These are phyloP conservation scores for Pristionchus arcanus DNA, from an alignment of 2,888 invertebrate species.

Conservation along the genomic window DNA sequence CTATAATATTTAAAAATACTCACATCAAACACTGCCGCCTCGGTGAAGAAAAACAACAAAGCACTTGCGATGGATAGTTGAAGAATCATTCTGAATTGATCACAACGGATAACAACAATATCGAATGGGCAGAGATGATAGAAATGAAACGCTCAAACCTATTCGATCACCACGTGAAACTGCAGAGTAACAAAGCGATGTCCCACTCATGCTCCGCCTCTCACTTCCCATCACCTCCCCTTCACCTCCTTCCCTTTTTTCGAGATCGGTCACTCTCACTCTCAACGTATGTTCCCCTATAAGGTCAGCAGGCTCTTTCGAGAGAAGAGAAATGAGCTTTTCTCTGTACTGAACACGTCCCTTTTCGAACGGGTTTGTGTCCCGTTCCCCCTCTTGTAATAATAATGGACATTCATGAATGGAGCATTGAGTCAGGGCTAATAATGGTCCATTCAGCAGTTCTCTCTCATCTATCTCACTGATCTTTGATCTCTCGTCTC, in stretches of 20 bases:
- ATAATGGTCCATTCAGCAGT: not conserved
- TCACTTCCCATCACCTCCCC: not conserved
- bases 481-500: not conserved
- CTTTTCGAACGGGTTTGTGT: conserved; percentile 3
- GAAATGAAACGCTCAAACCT: not conserved
- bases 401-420: conserved; percentile 18
- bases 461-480: not conserved
- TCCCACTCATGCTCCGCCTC: not conserved
- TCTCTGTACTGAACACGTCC: conserved; percentile 17
- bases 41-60: not conserved
- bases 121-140: not conserved
- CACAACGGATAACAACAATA: not conserved
- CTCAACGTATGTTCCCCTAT: not conserved
- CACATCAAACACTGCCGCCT: not conserved
- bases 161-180: not conserved
- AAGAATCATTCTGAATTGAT: not conserved
- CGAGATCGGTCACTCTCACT: conserved; percentile 22
- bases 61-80: not conserved
- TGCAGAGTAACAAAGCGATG: not conserved
- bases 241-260: not conserved
- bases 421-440: not conserved
- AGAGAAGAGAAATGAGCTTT: not conserved
- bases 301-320: not conserved
- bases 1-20: not conserved
- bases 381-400: conserved; percentile 15